Base-by-base conservation (phyloP, 2,113 vertebrate genomes). In the Mus pahari region DNA sequence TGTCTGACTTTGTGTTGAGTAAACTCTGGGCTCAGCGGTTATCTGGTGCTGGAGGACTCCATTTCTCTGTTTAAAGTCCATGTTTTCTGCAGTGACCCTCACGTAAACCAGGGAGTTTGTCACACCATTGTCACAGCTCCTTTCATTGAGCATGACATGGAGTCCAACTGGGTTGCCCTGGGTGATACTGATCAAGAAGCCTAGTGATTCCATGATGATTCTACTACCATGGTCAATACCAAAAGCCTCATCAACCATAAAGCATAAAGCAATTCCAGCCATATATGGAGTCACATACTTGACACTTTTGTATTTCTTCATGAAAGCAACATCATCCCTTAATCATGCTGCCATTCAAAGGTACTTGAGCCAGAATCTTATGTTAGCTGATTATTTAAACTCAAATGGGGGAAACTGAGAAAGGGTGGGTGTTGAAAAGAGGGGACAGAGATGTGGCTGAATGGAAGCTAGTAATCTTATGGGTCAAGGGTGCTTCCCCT, bases 151-250 rank as follows among this genome's bases (percentile, higher is more conserved):
- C 9, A 9, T 31, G 36, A 8, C 31, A 14, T 70, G 64, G 14
- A 7, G 36, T 39, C 45, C 28, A 73, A 14, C 26, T 22, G 39
- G 48, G 5, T 36, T 53, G 11, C 39, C 66, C 31, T 36, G 20
- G 64, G 2, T 20, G 39, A 16, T 78, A 39, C 45, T 58, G 42
- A 64, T 39, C 33, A 9, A 33, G 48, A 19, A 55, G 11, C 26
- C 73, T 10, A 45, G 62, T 24, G 24, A 22, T 28, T 24, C 24
- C 58, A 19, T 5, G n/a, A 53, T 9, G 9, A 45, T 14, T 22
- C 1, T 19, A 12, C 20, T 1, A 0, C 7, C 53, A 13, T 58
- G 62, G 12, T 50, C n/a, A 28, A 11, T 17, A 36, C 53, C 68
- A 33, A 48, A 53, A 31, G 11, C 19, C 75, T 24, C 45, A 16